These are phyloP conservation scores for Neoseiulus cucumeris DNA, from an alignment of 1,140 invertebrate genomes.

Conservation along the genomic window DNA sequence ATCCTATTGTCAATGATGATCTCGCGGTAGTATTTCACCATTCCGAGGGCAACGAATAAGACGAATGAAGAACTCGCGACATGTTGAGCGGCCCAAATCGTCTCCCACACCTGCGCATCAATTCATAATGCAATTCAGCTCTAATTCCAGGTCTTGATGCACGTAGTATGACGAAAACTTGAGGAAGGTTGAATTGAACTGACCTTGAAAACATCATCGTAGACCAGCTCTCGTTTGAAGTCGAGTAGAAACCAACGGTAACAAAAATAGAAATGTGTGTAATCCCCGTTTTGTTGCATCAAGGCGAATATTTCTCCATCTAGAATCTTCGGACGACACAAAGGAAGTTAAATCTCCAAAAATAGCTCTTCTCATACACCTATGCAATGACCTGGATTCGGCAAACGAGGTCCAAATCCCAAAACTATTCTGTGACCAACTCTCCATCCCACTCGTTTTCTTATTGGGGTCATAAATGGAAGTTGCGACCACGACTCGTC, in stretches of 20 bases:
- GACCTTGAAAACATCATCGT: conserved; percentile 62
- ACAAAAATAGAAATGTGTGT: conserved; percentile 91
- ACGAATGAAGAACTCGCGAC: conserved; percentile 71
- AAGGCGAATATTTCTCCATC: conserved; percentile 81
- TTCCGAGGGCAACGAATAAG: conserved; percentile 69
- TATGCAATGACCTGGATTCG: no score
- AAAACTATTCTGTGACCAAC: background rate
- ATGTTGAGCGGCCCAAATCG: conserved; percentile 78
- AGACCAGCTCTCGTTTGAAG: conserved; percentile 64
- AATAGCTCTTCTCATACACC: no score
- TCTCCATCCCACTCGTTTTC: conserved; percentile 6
- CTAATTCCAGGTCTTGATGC: no score
- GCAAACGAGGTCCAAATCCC: no score
- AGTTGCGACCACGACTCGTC: background rate
- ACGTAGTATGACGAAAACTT: no score
- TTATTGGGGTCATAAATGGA: background rate
- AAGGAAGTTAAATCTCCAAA: no score
- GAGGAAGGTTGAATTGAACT: background rate
- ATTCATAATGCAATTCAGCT: background rate
- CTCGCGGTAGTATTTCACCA: conserved; percentile 76
- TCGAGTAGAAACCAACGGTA: conserved; percentile 74
- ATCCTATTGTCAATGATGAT: conserved; percentile 83
- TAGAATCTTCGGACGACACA: conserved; percentile 50
- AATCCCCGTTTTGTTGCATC: conserved; percentile 83
- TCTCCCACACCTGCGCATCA: conserved; percentile 51